Base-by-base conservation (phyloP, 35 echinoderm and acorn worm species). In the Holothuria glaberrima region DNA sequence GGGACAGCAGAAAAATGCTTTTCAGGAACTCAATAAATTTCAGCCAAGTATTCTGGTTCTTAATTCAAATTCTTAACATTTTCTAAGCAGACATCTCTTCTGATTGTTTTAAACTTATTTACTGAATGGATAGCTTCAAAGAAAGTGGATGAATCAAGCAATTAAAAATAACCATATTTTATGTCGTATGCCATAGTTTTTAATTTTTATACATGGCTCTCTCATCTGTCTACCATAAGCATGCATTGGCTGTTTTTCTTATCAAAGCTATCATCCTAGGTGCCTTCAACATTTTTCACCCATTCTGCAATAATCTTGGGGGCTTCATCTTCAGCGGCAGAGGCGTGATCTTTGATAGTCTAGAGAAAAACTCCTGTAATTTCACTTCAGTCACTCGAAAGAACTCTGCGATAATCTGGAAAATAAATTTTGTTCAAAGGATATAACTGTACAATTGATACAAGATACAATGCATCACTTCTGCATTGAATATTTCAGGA, bases 351-450 rank as follows among this genome's bases (percentile, higher is more conserved):
- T n/a, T n/a, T 70, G 66, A 70, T 25, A 70, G 18, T 70, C 66
- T 30, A 70, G 5, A 28, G 66, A 70, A 19, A 70, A 70, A 70
- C 66, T 27, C 66, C 66, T 70, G 66, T 70, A 70, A 70, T n/a
- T 70, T 70, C 66, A 70, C 66, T 70, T 70, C 66, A 70, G 66
- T 70, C 66, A 70, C 66, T 70, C 66, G 21, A 26, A 70, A 24
- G 66, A 70, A 70, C 66, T 70, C 66, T 24, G 66, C 66, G 14
- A 70, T 26, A 26, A 70, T 70, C 66, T n/a, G n/a, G n/a, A n/a
- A n/a, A n/a, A n/a, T n/a, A n/a, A n/a, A n/a, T n/a, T n/a, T n/a
- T n/a, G n/a, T n/a, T n/a, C n/a, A n/a, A n/a, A n/a, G n/a, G n/a
- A n/a, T n/a, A n/a, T n/a, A n/a, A n/a, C n/a, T n/a, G n/a, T n/a